These are phyloP conservation scores for Alaudala cheleensis DNA, from an alignment of 2,113 vertebrate genomes.

Conservation along the genomic window DNA sequence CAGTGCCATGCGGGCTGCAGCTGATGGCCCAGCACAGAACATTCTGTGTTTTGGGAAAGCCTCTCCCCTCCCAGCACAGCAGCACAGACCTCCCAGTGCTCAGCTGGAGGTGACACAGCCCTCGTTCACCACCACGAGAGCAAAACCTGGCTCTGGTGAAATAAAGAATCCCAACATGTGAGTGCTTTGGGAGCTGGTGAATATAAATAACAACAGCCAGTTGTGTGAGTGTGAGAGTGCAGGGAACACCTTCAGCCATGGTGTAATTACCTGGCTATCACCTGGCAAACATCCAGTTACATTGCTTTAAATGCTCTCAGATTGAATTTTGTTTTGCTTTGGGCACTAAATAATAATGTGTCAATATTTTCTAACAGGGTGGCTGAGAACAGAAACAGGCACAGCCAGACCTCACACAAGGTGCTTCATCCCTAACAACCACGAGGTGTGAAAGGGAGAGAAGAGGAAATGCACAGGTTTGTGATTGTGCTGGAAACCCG, in stretches of 20 bases:
- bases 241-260: not conserved
- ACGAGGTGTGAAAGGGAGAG: not conserved
- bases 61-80: not conserved
- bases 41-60: not conserved
- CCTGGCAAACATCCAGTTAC: not conserved
- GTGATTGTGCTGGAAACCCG: not conserved
- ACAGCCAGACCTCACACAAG: not conserved
- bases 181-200: not conserved
- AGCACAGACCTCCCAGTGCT: not conserved
- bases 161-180: not conserved
- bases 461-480: not conserved
- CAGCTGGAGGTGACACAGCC: not conserved
- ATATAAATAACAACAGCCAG: not conserved
- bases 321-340: not conserved
- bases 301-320: not conserved
- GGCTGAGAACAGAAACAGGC: not conserved
- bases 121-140: not conserved
- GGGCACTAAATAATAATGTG: not conserved
- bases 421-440: not conserved
- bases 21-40: rapidly evolving
- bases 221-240: not conserved
- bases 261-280: not conserved
- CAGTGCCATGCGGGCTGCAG: not conserved
- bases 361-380: not conserved
- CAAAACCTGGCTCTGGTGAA: not conserved